Percentiles rank a stretch among this genome's conserved stretches.
Evolutionary conservation across 1,140 invertebrate species (phyloP).

Genomic region (Drosophila lacertosa): DNA sequence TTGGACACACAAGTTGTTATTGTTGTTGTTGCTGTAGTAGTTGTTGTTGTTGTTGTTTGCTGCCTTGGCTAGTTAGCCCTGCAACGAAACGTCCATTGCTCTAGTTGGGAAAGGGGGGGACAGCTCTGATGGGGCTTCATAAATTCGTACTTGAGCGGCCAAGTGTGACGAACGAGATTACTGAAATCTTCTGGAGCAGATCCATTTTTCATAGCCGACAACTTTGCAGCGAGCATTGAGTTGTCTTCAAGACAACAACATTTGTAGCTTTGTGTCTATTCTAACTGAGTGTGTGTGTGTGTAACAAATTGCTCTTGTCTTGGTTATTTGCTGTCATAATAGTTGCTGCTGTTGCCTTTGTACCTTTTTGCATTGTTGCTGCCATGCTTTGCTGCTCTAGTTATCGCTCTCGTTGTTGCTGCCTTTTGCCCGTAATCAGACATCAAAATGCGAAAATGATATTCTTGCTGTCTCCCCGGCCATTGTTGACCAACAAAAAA

Average conservation of each 20-base stretch:
- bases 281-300: constrained; percentile 52
- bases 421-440: constrained; percentile 62
- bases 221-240: constrained; percentile 62
- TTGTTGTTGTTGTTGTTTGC: not conserved
- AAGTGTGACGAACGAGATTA: constrained; percentile 84
- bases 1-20: constrained; percentile 42
- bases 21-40: not conserved
- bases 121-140: constrained; percentile 61
- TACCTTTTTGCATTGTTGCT: constrained; percentile 68
- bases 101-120: too few species aligned
- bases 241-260: constrained; percentile 64
- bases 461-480: constrained; percentile 41
- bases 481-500: constrained; percentile 70
- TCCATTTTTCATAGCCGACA: constrained; percentile 83
- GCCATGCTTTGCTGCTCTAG: constrained; percentile 72
- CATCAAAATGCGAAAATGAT: constrained; percentile 81
- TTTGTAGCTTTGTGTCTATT: constrained; percentile 38
- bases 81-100: constrained; percentile 22
- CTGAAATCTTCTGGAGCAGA: constrained; percentile 84
- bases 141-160: constrained; percentile 84
- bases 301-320: constrained; percentile 76
- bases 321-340: constrained; percentile 75
- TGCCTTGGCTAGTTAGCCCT: constrained; percentile 23
- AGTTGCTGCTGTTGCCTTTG: constrained; percentile 62
- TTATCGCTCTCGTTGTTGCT: constrained; percentile 47